Evolutionary conservation across 2,113 vertebrate species (phyloP), one percentile per base, ranked within the genome.

Genomic region (Ptyas mucosa): DNA sequence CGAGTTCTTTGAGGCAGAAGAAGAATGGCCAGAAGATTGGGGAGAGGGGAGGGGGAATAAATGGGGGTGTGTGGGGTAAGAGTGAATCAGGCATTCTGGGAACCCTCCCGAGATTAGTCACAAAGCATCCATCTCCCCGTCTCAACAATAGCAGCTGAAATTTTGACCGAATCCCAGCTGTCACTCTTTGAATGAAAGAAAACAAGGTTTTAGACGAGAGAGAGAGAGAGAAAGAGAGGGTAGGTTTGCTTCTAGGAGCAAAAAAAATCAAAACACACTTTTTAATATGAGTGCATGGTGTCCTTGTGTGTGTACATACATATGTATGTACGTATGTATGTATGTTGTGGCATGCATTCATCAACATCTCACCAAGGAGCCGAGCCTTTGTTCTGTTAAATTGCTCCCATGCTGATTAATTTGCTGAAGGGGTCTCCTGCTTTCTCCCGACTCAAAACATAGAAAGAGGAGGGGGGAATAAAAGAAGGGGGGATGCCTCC

Each of bases 21-120:
- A 95, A 97, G 96, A 81, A 75, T 61, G 75, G 96, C 93, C 95
- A 96, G 94, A 96, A 97, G n/a, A 26, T 96, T 96, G 97, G 92
- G 95, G 93, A 24, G 57, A 3, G 94, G 94, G 94, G 29, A 46
- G 12, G 3, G 93, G 94, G 94, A 75, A 81, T 39, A 81, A 81
- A 96, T 12, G 95, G 96, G 96, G 95, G 94, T 9, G 57, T 94
- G 95, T 96, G 97, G 97, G 94, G 96, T 96, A 95, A 96, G 29
- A 90, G 61, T 90, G 96, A 96, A 93, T 93, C 96, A 94, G 94
- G 98, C 98, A 98, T 98, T 99, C 98, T 99, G 99, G 98, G 98
- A 99, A 99, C 98, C 98, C 98, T 98, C 98, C 98, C 98, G 98
- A 98, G 98, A 99, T 99, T 99, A 99, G 99, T 99, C 99, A 99